These are phyloP conservation scores for Enteromius treurensis DNA, from an alignment of 2,797 vertebrate species.

Conservation along the genomic window DNA sequence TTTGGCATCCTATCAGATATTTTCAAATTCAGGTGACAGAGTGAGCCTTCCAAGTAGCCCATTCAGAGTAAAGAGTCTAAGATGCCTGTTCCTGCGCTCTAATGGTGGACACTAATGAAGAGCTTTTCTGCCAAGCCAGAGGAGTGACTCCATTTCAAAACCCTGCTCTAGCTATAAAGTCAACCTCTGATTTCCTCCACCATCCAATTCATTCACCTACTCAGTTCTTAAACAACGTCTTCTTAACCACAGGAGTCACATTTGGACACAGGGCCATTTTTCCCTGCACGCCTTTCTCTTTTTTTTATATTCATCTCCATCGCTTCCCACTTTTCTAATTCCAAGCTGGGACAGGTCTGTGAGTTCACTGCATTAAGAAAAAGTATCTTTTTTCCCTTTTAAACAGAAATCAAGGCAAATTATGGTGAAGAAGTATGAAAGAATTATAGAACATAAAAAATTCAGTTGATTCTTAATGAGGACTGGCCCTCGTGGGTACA, in stretches of 20 bases:
- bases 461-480: conserved; percentile 80
- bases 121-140: conserved; percentile 69
- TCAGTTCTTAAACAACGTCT: conserved; percentile 40
- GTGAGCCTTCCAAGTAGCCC: conserved; percentile 31
- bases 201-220: conserved; percentile 46
- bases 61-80: conserved; percentile 27
- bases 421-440: conserved; percentile 76
- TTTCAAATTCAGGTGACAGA: conserved; percentile 27
- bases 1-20: conserved; percentile 12
- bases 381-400: conserved; percentile 60
- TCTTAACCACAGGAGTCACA: conserved; percentile 40
- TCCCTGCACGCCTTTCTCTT: not conserved
- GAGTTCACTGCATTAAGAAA: conserved; percentile 68
- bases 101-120: conserved; percentile 75
- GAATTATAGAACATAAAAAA: conserved; percentile 82
- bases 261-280: conserved; percentile 44
- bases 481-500: conserved; percentile 66
- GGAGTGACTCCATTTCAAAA: conserved; percentile 71
- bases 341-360: conserved; percentile 54
- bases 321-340: conserved; percentile 48
- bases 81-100: conserved; percentile 56
- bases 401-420: conserved; percentile 75
- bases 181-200: conserved; percentile 43
- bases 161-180: conserved; percentile 65
- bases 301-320: conserved; percentile 65